phyloP scores from a whole-genome alignment of 2,113 vertebrate species.

The Pseudopodoces humilis region DNA sequence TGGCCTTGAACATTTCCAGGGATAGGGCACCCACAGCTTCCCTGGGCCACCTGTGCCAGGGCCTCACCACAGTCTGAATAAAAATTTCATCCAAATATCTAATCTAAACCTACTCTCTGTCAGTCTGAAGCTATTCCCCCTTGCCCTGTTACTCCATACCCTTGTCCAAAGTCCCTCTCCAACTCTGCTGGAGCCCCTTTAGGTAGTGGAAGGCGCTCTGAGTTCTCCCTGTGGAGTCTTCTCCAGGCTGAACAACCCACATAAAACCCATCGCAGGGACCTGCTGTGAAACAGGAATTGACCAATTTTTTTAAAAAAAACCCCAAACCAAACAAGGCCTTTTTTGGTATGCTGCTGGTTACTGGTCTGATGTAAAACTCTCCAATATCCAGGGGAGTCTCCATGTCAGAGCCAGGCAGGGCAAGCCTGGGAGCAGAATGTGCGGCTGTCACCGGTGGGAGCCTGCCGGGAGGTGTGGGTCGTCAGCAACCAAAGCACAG shows the following conservation, averaged over 20 bases:
- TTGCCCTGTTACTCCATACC: background rate
- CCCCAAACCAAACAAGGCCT: background rate
- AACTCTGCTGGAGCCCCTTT: background rate
- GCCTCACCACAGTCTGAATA: background rate
- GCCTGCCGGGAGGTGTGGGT: background rate
- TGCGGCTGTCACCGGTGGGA: background rate
- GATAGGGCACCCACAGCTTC: background rate
- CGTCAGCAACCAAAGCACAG: background rate
- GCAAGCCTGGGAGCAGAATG: slow-evolving; percentile 45
- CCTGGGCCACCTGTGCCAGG: background rate
- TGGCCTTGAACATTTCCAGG: background rate
- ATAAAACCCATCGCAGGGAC: background rate
- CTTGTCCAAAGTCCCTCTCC: background rate
- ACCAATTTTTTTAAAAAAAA: background rate
- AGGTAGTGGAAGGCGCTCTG: background rate
- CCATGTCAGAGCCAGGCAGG: background rate
- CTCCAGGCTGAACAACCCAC: background rate
- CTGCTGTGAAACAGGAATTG: background rate
- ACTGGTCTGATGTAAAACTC: background rate
- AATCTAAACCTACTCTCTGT: background rate
- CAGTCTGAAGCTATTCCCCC: background rate
- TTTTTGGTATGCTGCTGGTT: background rate
- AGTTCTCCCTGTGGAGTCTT: background rate
- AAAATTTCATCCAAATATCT: background rate
- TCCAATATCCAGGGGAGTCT: background rate